Percentiles rank a stretch among this genome's conserved stretches.
These are phyloP conservation scores for Saguinus imperator DNA, from an alignment of 2,113 vertebrate genomes.

Conservation along the genomic window DNA sequence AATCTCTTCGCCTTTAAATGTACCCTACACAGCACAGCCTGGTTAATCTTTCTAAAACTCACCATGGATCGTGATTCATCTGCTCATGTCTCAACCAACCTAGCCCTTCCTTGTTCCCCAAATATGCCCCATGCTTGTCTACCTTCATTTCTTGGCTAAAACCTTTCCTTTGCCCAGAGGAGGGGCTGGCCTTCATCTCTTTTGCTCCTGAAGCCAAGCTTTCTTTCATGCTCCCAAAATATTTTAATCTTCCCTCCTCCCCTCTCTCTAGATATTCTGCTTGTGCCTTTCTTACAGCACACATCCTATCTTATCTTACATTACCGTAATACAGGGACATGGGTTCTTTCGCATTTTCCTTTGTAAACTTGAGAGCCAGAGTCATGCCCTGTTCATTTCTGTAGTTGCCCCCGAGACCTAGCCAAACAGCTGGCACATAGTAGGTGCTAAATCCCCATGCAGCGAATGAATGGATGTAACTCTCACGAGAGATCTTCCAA, in stretches of 20 bases:
- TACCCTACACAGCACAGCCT: rapidly evolving
- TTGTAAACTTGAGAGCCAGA: not conserved
- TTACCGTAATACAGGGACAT: rapidly evolving
- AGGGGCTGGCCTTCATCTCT: not conserved
- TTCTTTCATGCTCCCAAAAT: not conserved
- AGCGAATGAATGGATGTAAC: not conserved
- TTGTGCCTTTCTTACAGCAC: too few relatives aligned
- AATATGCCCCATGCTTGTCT: rapidly evolving
- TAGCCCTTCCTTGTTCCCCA: not conserved
- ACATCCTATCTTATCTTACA: rapidly evolving
- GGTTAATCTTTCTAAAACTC: not conserved
- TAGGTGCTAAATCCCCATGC: not conserved
- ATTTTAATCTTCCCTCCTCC: not conserved
- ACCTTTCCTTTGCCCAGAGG: not conserved
- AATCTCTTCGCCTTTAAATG: not conserved
- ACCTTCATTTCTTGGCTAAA: not conserved
- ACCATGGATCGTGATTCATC: not conserved
- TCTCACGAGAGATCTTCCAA: not conserved
- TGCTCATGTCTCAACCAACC: rapidly evolving
- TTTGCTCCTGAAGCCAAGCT: not conserved
- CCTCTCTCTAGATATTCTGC: not conserved
- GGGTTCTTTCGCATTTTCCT: not conserved
- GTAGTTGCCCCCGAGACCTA: not conserved
- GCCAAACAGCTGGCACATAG: not conserved
- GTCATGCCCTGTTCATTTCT: not conserved